These are phyloP conservation scores for Galago senegalensis DNA, from an alignment of 2,797 vertebrate species.

Conservation along the genomic window DNA sequence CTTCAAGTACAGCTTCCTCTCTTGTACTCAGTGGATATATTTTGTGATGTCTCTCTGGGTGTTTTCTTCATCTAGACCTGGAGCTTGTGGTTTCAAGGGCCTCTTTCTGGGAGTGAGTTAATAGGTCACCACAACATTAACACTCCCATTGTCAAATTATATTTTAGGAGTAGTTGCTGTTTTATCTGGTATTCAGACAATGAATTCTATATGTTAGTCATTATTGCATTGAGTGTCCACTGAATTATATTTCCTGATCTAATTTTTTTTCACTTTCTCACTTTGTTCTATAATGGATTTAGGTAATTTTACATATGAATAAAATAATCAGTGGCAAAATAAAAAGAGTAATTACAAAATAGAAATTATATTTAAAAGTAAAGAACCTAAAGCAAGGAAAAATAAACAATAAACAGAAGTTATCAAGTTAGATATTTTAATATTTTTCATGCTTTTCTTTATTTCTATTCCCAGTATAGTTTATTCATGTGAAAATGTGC, in stretches of 20 bases:
- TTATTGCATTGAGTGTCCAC: not conserved
- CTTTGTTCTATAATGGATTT: not conserved
- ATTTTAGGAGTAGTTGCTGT: conserved; percentile 20
- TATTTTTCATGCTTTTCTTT: not conserved
- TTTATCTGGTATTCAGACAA: not conserved
- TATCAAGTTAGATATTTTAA: not conserved
- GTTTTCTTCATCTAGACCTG: not conserved
- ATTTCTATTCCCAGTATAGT: not conserved
- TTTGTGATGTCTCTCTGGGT: not conserved
- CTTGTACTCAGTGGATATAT: not conserved
- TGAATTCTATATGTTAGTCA: not conserved
- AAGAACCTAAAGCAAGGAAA: not conserved
- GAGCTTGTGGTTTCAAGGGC: not conserved
- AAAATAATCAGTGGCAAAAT: not conserved
- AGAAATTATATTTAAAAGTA: not conserved
- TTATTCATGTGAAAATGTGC: not conserved
- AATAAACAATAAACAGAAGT: not conserved
- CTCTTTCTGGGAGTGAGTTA: not conserved
- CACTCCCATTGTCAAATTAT: not conserved
- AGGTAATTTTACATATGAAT: not conserved
- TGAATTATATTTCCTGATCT: not conserved
- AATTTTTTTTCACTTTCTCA: not conserved
- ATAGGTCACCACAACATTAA: not conserved
- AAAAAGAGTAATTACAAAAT: not conserved
- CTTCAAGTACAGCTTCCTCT: not conserved